Evolutionary conservation across 2,888 invertebrate species (phyloP), one percentile per base, ranked within the genome.

Genomic region (Margaritifera margaritifera): DNA sequence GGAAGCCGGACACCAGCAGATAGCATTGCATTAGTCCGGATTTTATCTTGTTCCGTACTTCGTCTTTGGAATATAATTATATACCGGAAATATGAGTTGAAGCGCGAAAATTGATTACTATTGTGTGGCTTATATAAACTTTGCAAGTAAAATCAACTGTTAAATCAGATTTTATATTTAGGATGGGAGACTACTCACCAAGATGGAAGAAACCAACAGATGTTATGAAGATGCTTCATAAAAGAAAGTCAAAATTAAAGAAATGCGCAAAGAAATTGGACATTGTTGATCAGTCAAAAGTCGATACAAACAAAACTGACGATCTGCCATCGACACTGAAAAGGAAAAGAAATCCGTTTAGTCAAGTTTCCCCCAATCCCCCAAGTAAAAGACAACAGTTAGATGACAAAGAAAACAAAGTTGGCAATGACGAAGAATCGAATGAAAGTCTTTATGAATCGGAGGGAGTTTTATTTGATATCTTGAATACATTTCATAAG

Each of bases 151-250:
- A 60, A 15, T 31, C 11, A 60, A 42, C 50, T 42, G 15, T 25
- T 19, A 11, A 22, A 25, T 18, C 22, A 4, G 51, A 53, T 27
- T 42, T n/a, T 61, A 27, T 50, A 61, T 61, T 22, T 22, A 19
- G 20, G 56, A 72, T 18, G 52, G 76, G 75, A 72, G 60, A 71
- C 59, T 77, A 72, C 42, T 72, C 78, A n/a, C 71, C 84, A 72
- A 73, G 75, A 77, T 92, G 92, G 92, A 91, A 91, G 70, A 90
- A 90, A 62, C 92, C 93, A 0, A 91, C 92, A 54, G 91, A 92
- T 81, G 92, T 93, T 20, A 94, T 95, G 93, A 93, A 93, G 87
- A 89, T 95, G 67, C 94, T 94, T 88, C 93, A 94, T 78, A 88
- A 95, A 72, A 95, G 94, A 88, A 92, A 93, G 82, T 94, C 79